These are phyloP conservation scores for Semotilus atromaculatus DNA, from an alignment of 2,797 vertebrate species.

Conservation along the genomic window DNA sequence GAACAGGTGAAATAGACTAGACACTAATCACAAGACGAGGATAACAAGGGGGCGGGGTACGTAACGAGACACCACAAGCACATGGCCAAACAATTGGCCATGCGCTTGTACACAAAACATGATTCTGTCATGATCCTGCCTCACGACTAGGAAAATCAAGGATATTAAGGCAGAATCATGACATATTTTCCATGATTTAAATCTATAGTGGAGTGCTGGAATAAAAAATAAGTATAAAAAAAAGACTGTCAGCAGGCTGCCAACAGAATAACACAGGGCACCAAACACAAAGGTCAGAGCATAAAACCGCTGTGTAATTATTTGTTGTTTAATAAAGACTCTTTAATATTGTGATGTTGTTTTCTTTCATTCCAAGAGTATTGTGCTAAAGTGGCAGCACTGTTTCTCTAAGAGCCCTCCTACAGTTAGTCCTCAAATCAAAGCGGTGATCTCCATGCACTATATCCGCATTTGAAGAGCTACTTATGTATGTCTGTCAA, in stretches of 20 bases:
- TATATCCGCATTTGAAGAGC: slow-evolving; percentile 25
- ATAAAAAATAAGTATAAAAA: background rate
- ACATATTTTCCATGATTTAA: slow-evolving; percentile 10
- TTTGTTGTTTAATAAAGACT: slow-evolving; percentile 11
- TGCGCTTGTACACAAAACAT: too few relatives aligned
- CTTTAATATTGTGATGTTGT: background rate
- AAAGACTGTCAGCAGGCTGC: background rate
- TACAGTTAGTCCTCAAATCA: slow-evolving; percentile 15
- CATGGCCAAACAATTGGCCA: too few relatives aligned
- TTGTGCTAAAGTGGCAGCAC: background rate
- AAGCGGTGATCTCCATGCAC: background rate
- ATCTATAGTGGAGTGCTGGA: background rate
- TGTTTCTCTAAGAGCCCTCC: slow-evolving; percentile 2
- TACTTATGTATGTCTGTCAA: slow-evolving; percentile 28
- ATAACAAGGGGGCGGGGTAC: too few relatives aligned
- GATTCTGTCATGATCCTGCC: too few relatives aligned
- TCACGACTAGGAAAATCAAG: too few relatives aligned
- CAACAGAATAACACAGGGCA: background rate
- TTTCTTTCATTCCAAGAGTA: background rate
- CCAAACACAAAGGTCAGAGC: background rate
- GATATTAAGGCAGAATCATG: too few relatives aligned
- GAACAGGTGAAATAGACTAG: too few relatives aligned
- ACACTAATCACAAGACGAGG: too few relatives aligned
- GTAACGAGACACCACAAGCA: too few relatives aligned
- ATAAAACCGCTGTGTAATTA: background rate